phyloP scores from a whole-genome alignment of 2,888 invertebrate genomes.

The Synanthedon myopaeformis region DNA sequence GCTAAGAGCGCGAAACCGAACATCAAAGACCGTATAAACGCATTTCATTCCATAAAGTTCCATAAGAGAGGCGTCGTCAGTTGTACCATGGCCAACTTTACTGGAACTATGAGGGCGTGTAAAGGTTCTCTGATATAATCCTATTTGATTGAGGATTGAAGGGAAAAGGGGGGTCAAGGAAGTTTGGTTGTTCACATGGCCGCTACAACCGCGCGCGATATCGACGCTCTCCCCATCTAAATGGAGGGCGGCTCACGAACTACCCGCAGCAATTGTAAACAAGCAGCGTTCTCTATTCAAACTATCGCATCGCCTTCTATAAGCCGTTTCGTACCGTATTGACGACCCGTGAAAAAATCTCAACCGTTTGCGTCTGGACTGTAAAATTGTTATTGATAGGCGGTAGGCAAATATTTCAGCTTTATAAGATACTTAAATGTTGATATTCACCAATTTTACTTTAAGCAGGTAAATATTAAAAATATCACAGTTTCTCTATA shows the following conservation, averaged over 20 bases:
- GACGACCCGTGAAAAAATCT: constrained; percentile 45
- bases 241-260: constrained; percentile 60
- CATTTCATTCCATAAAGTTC: constrained; percentile 61
- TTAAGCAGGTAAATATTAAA: no score
- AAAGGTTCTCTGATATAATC: neutral
- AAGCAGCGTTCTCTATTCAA: constrained; percentile 61
- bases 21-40: constrained; percentile 62
- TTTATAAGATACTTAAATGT: no score
- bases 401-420: constrained; percentile 2
- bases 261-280: constrained; percentile 65
- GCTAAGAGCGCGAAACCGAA: constrained; percentile 55
- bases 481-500: no score
- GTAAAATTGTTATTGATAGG: constrained; percentile 33
- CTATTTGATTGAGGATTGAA: neutral
- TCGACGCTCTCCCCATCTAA: constrained; percentile 58
- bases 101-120: constrained; percentile 22
- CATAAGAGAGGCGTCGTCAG: constrained; percentile 47
- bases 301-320: constrained; percentile 55
- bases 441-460: no score
- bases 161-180: constrained; percentile 21
- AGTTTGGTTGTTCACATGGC: constrained; percentile 37
- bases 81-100: constrained; percentile 33
- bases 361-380: constrained; percentile 25
- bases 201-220: constrained; percentile 43
- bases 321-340: constrained; percentile 43